Evolutionary conservation across 2,113 vertebrate genomes (phyloP).

Genomic region (Suricata suricatta): DNA sequence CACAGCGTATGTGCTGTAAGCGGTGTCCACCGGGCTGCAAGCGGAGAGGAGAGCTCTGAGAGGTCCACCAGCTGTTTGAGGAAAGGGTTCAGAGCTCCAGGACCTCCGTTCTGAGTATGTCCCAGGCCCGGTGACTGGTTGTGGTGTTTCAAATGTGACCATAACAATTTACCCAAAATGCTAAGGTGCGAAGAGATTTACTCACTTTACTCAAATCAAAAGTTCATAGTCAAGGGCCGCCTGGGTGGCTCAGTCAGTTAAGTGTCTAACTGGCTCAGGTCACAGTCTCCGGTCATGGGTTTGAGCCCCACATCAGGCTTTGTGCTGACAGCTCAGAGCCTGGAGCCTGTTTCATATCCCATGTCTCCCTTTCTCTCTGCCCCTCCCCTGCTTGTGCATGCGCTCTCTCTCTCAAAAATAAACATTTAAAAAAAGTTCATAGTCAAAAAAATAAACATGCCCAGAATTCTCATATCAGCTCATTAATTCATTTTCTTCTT

Average conservation of each 20-base stretch:
- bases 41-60: background rate
- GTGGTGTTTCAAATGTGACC: background rate
- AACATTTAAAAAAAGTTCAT: background rate
- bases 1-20: background rate
- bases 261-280: no score
- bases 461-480: background rate
- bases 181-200: background rate
- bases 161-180: background rate
- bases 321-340: no score
- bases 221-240: background rate
- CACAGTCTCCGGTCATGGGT: no score
- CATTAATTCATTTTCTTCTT: conserved; percentile 3
- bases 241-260: no score
- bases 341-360: no score
- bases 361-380: no score
- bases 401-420: background rate
- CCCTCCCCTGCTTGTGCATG: no score
- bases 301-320: no score
- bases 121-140: background rate
- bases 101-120: background rate
- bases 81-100: background rate
- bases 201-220: conserved; percentile 4
- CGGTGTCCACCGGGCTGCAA: background rate
- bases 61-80: background rate
- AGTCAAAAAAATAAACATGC: background rate